Evolutionary conservation across 2,888 invertebrate species (phyloP).

Genomic region (Zelleria hepariella): DNA sequence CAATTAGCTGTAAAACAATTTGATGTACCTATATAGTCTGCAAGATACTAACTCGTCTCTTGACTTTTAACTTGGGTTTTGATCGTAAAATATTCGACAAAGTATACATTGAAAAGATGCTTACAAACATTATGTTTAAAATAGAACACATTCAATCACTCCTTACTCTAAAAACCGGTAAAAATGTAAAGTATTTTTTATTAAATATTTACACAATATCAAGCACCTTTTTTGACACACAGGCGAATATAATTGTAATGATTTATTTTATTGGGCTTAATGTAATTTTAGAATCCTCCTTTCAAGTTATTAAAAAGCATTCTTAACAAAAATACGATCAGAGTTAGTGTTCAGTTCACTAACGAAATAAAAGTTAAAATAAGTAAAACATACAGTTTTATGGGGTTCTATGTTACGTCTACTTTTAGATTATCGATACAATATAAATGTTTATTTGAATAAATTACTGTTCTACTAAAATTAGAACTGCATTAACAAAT

Average conservation of each 20-base stretch:
- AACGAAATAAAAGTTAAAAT: conserved; percentile 40
- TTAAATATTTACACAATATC: conserved; percentile 40
- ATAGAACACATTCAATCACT: conserved; percentile 25
- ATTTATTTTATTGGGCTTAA: conserved; percentile 7
- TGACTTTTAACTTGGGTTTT: neutral
- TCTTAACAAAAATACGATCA: conserved; percentile 22
- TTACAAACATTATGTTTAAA: conserved; percentile 10
- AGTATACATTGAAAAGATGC: conserved; percentile 9
- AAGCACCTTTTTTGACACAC: conserved; percentile 63
- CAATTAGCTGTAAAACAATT: neutral
- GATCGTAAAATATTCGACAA: conserved; percentile 5
- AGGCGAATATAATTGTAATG: conserved; percentile 25
- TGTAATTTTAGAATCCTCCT: conserved; percentile 6
- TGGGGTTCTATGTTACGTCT: neutral
- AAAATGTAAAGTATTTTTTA: conserved; percentile 31
- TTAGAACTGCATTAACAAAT: conserved; percentile 35
- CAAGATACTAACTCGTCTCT: neutral
- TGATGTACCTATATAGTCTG: neutral
- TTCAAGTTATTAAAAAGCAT: conserved; percentile 25
- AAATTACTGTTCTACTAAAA: conserved; percentile 30
- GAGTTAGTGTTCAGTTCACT: conserved; percentile 48
- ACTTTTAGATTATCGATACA: conserved; percentile 33
- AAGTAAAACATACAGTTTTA: too few relatives aligned
- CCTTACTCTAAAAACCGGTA: conserved; percentile 40
- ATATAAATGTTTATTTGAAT: conserved; percentile 35